A percentile compares a stretch with the other conserved stretches of the same genome.
Conservation (phyloP, 2,113 vertebrate genomes). For the Phrynosoma blainvillii region DNA sequence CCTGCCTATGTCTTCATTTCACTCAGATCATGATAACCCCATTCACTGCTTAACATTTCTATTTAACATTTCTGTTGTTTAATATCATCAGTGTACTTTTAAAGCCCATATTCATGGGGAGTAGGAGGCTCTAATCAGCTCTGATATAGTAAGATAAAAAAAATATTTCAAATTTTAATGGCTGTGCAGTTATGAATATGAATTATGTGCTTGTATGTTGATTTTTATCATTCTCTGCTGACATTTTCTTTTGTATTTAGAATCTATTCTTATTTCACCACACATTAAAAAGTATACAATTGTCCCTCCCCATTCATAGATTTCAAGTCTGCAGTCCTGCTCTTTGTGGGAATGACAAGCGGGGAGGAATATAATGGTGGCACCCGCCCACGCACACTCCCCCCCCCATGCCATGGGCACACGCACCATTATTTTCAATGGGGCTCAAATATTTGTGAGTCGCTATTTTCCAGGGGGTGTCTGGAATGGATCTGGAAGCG, state of each 20-base stretch:
- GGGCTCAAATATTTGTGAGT: no score
- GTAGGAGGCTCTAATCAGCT: neutral
- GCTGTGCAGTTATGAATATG: neutral
- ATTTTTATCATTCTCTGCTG: neutral
- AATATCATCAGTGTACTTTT: neutral
- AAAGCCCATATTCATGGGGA: neutral
- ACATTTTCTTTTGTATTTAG: constrained; percentile 9
- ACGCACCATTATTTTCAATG: no score
- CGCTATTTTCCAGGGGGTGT: no score
- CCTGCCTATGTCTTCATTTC: neutral
- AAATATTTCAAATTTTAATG: neutral
- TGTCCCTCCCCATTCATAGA: no score
- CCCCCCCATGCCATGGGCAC: no score
- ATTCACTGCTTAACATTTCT: neutral
- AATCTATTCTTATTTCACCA: constrained; percentile 29
- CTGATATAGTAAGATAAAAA: neutral
- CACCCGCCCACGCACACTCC: no score
- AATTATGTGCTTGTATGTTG: neutral
- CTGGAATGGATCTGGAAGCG: no score
- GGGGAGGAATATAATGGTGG: no score
- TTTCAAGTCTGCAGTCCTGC: no score
- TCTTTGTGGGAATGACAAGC: no score
- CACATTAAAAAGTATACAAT: neutral
- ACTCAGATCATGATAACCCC: neutral
- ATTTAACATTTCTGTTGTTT: neutral